Evolutionary conservation across 2,888 invertebrate genomes (phyloP).

Genomic region (Andricus quercusramuli): DNA sequence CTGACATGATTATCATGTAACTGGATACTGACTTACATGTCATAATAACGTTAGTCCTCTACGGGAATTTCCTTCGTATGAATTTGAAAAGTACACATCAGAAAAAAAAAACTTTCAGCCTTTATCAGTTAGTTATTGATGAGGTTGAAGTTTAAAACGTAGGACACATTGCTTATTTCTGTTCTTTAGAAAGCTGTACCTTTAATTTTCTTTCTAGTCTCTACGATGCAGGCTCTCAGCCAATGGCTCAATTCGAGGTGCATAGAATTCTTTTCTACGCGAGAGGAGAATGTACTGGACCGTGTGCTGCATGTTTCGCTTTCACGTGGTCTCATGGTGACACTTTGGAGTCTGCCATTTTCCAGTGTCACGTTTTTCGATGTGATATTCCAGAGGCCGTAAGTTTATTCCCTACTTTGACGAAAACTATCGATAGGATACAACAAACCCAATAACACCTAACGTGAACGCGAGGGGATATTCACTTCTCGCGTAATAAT

Average conservation of each 20-base stretch:
- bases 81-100: too few relatives aligned
- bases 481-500: too few relatives aligned
- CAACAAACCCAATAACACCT: too few relatives aligned
- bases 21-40: too few relatives aligned
- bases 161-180: too few relatives aligned
- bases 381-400: conserved; percentile 97
- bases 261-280: conserved; percentile 97
- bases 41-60: too few relatives aligned
- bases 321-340: conserved; percentile 98
- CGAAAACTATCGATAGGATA: neutral
- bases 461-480: too few relatives aligned
- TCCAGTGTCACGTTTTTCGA: conserved; percentile 98
- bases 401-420: conserved; percentile 71
- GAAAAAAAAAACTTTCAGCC: too few relatives aligned
- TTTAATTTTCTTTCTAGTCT: conserved; percentile 79
- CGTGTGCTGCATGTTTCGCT: conserved; percentile 96
- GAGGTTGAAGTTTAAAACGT: too few relatives aligned
- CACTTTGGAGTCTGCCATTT: conserved; percentile 91
- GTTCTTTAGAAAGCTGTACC: neutral
- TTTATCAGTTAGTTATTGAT: too few relatives aligned
- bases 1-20: too few relatives aligned
- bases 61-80: too few relatives aligned
- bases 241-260: conserved; percentile 93
- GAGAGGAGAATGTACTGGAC: conserved; percentile 89
- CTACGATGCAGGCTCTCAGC: conserved; percentile 89